These are phyloP conservation scores for Chlorops oryzae DNA, from an alignment of 1,140 invertebrate genomes.

Conservation along the genomic window DNA sequence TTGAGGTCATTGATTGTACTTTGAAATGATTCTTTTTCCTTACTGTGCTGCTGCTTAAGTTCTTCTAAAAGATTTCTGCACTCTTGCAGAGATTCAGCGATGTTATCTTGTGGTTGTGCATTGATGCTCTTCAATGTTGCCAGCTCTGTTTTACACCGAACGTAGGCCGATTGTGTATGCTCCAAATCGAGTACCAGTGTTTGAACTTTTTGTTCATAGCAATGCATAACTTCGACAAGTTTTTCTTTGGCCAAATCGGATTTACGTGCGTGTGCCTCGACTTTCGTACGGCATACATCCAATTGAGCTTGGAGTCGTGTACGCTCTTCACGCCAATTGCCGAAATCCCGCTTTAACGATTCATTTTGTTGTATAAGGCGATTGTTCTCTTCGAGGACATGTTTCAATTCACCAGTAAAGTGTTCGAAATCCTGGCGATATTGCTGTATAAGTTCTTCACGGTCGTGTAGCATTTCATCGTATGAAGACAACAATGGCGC, in stretches of 20 bases:
- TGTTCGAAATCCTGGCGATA: slow-evolving; percentile 56
- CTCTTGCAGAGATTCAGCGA: slow-evolving; percentile 57
- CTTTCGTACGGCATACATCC: slow-evolving; percentile 38
- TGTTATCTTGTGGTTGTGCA: slow-evolving; percentile 50
- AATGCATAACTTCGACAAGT: slow-evolving; percentile 54
- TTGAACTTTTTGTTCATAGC: slow-evolving; percentile 57
- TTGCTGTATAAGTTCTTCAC: slow-evolving; percentile 57
- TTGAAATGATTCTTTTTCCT: slow-evolving; percentile 51
- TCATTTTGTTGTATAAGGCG: slow-evolving; percentile 53
- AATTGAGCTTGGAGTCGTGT: slow-evolving; percentile 39
- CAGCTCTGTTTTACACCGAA: slow-evolving; percentile 52
- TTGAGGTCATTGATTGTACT: slow-evolving; percentile 44
- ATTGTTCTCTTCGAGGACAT: slow-evolving; percentile 60
- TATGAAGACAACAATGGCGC: slow-evolving; percentile 61
- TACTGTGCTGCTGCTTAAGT: slow-evolving; percentile 56
- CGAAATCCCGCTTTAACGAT: slow-evolving; percentile 52
- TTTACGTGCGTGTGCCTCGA: slow-evolving; percentile 47
- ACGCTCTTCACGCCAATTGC: slow-evolving; percentile 40
- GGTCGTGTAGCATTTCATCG: slow-evolving; percentile 59
- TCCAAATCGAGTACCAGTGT: slow-evolving; percentile 55
- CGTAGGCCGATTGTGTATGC: slow-evolving; percentile 54
- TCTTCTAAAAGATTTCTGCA: slow-evolving; percentile 60
- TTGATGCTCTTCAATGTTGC: slow-evolving; percentile 53
- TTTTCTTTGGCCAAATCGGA: slow-evolving; percentile 53
- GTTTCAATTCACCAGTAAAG: slow-evolving; percentile 58